phyloP scores from a whole-genome alignment of 1,140 invertebrate species.

The Venturia canescens region DNA sequence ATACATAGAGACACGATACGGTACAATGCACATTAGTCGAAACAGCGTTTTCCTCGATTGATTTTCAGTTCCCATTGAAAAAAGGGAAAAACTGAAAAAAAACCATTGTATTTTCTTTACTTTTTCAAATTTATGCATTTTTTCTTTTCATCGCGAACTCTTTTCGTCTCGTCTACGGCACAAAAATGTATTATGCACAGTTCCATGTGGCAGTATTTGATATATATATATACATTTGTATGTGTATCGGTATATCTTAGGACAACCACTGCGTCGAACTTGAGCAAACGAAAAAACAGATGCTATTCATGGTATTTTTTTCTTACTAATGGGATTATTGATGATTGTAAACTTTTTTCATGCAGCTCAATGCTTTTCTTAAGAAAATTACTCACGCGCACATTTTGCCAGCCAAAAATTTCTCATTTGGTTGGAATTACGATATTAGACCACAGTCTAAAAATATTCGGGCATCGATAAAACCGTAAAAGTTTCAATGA shows the following conservation, averaged over 20 bases:
- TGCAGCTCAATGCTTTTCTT: too few relatives aligned
- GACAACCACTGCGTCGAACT: slow-evolving; percentile 1
- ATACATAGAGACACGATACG: slow-evolving; percentile 65
- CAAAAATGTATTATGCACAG: slow-evolving; percentile 25
- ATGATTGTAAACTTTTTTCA: too few relatives aligned
- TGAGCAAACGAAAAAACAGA: background rate
- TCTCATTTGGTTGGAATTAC: too few relatives aligned
- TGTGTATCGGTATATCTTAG: background rate
- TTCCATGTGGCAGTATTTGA: slow-evolving; percentile 20
- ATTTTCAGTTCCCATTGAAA: background rate
- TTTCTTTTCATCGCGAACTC: background rate
- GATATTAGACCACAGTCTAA: too few relatives aligned
- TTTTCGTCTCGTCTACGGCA: slow-evolving; percentile 33
- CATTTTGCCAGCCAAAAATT: too few relatives aligned
- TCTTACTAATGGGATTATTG: background rate
- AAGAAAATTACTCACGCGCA: too few relatives aligned
- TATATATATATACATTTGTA: background rate
- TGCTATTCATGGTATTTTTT: background rate
- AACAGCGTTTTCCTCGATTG: slow-evolving; percentile 10
- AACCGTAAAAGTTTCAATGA: too few relatives aligned
- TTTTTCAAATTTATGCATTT: slow-evolving; percentile 39
- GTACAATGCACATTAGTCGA: slow-evolving; percentile 28
- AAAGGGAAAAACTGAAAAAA: background rate
- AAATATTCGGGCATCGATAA: too few relatives aligned
- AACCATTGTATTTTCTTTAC: slow-evolving; percentile 21